These are phyloP conservation scores for Agrotis exclamationis DNA, from an alignment of 2,888 invertebrate species.

Conservation along the genomic window DNA sequence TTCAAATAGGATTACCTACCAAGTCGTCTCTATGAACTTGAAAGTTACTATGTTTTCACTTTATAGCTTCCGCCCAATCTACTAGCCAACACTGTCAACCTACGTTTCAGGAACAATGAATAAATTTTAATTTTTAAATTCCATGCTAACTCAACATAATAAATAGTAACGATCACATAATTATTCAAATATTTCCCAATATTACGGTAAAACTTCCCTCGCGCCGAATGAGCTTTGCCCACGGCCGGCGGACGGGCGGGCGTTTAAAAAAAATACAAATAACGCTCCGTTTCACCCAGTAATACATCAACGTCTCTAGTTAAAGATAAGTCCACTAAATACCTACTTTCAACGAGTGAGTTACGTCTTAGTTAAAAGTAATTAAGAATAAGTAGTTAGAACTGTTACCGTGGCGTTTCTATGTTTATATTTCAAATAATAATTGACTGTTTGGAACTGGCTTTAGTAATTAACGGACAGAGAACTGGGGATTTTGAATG, in stretches of 20 bases:
- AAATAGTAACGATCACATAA: not conserved
- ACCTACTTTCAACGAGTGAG: constrained; percentile 85
- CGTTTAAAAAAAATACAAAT: constrained; percentile 74
- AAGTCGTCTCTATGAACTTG: not conserved
- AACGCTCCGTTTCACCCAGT: constrained; percentile 77
- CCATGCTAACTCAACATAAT: not conserved
- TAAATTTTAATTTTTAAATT: not conserved
- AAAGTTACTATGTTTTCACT: not conserved
- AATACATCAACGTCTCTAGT: constrained; percentile 86
- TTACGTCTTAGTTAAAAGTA: constrained; percentile 89
- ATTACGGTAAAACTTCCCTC: constrained; percentile 52
- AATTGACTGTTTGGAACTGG: constrained; percentile 84
- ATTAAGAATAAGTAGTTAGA: constrained; percentile 88
- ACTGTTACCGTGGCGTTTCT: constrained; percentile 77
- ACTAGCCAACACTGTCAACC: too few species aligned
- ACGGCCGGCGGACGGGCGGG: constrained; percentile 74
- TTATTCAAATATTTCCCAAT: constrained; percentile 48
- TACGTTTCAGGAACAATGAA: not conserved
- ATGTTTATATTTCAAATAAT: constrained; percentile 76
- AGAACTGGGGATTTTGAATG: constrained; percentile 70
- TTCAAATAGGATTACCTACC: too few species aligned
- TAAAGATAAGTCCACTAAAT: constrained; percentile 85
- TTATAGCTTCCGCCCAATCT: too few species aligned
- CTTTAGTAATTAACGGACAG: constrained; percentile 86
- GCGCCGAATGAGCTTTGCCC: constrained; percentile 46